phyloP scores from a whole-genome alignment of 2,797 vertebrate species.

The Bradypodion pumilum region DNA sequence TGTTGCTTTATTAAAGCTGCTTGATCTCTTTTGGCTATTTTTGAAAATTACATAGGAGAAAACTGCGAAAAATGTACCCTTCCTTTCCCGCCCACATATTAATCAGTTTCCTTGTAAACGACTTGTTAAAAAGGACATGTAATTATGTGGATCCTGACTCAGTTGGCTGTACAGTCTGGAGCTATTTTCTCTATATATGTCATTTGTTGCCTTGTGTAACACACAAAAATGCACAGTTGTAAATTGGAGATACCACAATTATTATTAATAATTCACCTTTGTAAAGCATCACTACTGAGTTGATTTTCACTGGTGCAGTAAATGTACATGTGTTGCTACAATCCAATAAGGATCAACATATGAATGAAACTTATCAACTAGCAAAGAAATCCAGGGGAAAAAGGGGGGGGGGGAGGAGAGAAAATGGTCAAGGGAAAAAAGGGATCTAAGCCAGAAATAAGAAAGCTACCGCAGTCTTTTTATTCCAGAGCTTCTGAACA shows the following conservation, averaged over 20 bases:
- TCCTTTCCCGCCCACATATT: conserved; percentile 38
- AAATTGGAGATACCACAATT: neutral
- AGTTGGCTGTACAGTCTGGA: conserved; percentile 27
- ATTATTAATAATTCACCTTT: neutral
- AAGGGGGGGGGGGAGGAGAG: neutral
- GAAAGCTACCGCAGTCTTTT: neutral
- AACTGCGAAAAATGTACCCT: conserved; percentile 57
- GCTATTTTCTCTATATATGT: neutral
- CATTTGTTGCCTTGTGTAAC: neutral
- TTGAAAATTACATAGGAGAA: conserved; percentile 53
- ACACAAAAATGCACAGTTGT: neutral
- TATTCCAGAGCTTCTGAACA: neutral
- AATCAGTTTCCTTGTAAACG: conserved; percentile 63
- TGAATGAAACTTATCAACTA: neutral
- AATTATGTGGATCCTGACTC: conserved; percentile 57
- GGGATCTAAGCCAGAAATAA: neutral
- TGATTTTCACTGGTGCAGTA: neutral
- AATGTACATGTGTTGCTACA: neutral
- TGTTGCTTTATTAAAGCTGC: conserved; percentile 44
- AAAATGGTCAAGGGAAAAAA: neutral
- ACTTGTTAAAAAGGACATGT: conserved; percentile 60
- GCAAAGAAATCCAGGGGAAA: neutral
- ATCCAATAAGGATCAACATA: neutral
- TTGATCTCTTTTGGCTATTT: conserved; percentile 47
- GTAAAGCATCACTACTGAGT: neutral